Evolutionary conservation across 64 coral and sea anemone genomes (phyloP).

Genomic region (Montipora capricornis): DNA sequence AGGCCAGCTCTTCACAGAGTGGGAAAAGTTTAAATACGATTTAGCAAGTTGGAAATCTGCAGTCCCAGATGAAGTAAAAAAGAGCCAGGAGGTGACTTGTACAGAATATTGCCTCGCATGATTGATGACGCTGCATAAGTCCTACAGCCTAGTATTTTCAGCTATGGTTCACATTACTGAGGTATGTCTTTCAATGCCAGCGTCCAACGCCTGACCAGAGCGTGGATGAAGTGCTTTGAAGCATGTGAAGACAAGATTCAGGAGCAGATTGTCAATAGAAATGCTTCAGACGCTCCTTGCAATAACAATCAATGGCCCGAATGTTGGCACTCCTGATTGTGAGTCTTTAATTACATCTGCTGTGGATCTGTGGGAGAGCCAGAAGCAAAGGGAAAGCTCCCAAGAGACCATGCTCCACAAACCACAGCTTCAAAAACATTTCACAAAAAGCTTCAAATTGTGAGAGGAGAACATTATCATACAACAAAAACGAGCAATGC

Average conservation of each 20-base stretch:
- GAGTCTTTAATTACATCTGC: constrained; percentile 39
- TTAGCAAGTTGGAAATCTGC: constrained; percentile 39
- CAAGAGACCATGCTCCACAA: neutral
- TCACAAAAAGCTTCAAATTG: too few species aligned
- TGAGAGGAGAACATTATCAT: too few species aligned
- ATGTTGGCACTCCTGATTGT: constrained; percentile 38
- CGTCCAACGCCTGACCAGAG: constrained; percentile 62
- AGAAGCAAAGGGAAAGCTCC: constrained; percentile 38
- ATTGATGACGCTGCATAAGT: constrained; percentile 36
- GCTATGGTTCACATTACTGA: constrained; percentile 46
- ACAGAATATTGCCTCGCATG: constrained; percentile 56
- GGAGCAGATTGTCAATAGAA: constrained; percentile 28
- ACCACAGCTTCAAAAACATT: too few species aligned
- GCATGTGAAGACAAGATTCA: constrained; percentile 52
- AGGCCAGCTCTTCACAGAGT: constrained; percentile 39
- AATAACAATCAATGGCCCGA: constrained; percentile 56
- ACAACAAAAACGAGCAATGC: too few species aligned
- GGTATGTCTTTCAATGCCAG: constrained; percentile 53
- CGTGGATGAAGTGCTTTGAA: constrained; percentile 39
- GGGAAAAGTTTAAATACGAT: constrained; percentile 55
- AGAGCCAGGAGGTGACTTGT: constrained; percentile 37
- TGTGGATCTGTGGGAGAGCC: constrained; percentile 29
- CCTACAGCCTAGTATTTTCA: constrained; percentile 55
- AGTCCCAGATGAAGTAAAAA: constrained; percentile 63
- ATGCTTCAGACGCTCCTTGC: constrained; percentile 61